These are phyloP conservation scores for Physeter macrocephalus DNA, from an alignment of 2,113 vertebrate species.

Conservation along the genomic window DNA sequence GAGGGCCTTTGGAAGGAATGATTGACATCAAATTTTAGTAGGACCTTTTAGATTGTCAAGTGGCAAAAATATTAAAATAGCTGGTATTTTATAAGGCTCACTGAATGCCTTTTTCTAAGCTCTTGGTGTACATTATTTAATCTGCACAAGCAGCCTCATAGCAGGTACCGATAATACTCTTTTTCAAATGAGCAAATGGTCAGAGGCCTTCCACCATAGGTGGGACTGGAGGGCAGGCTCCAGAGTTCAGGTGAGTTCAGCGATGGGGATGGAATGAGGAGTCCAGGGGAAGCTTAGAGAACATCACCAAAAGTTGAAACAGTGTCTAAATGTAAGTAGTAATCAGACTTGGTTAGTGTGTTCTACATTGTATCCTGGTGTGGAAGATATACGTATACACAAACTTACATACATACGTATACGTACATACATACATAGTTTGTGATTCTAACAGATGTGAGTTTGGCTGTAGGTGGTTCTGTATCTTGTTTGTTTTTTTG, in stretches of 20 bases:
- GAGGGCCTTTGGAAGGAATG: neutral
- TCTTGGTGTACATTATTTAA: neutral
- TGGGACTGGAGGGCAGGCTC: neutral
- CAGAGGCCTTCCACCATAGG: neutral
- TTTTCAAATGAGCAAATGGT: neutral
- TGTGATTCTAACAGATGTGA: neutral
- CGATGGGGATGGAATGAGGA: neutral
- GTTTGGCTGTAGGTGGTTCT: neutral
- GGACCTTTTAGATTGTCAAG: neutral
- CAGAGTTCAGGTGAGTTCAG: neutral
- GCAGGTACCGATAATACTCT: neutral
- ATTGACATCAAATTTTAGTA: neutral
- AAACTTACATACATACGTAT: no score
- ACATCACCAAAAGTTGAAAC: no score
- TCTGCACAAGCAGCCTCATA: neutral
- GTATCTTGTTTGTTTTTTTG: neutral
- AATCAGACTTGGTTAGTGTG: neutral
- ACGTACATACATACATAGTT: neutral
- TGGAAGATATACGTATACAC: neutral
- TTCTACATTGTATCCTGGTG: neutral
- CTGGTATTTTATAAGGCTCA: no score
- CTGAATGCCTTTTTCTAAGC: neutral
- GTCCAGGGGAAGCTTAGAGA: neutral
- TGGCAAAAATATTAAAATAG: neutral
- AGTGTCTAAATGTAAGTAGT: neutral